Evolutionary conservation across 2,888 invertebrate species (phyloP), one percentile per base, ranked within the genome.

Genomic region (Ptychoptera contaminata): DNA sequence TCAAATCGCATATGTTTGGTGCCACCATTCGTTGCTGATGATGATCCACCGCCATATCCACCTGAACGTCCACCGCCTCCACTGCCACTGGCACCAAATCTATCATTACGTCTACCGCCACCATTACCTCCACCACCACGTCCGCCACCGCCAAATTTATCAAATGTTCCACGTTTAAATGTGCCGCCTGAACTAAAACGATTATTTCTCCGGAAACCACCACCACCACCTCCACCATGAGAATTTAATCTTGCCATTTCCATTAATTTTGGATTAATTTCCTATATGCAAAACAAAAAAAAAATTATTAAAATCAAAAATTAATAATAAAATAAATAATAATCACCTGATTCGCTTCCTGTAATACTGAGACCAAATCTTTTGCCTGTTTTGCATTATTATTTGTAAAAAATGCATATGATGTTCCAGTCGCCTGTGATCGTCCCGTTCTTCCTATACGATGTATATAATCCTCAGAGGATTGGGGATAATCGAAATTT

Each of bases 401-500:
- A 37, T 82, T 82, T 40, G 92, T 92, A 69, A 93, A 92, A 72
- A 94, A 92, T 46, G 93, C 92, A 65, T 92, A 93, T 37, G 93
- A 91, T 49, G 91, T 92, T 53, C 90, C 91, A 54, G 82, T 86
- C 54, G 82, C 76, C 62, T 84, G 79, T 37, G 83, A 82, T 43
- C 93, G 77, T 43, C 90, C 93, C 37, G 93, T 93, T 57, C 93
- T 79, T 47, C 93, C 93, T 65, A 93, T 94, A 50, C 93, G 80
- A 68, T 93, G 93, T 58, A 93, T 88, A 65, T 93, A 93, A 68
- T 93, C 92, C 66, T 94, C 93, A 45, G 90, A 88, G 48, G 87
- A 90, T 66, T 86, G 86, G 46, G 93, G 93, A 68, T 91, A 94
- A 71, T 93, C 93, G 72, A 83, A 92, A 72, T 93, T 94, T 63